These are phyloP conservation scores for Drosophila athabasca DNA, from an alignment of 1,140 invertebrate species.

Conservation along the genomic window DNA sequence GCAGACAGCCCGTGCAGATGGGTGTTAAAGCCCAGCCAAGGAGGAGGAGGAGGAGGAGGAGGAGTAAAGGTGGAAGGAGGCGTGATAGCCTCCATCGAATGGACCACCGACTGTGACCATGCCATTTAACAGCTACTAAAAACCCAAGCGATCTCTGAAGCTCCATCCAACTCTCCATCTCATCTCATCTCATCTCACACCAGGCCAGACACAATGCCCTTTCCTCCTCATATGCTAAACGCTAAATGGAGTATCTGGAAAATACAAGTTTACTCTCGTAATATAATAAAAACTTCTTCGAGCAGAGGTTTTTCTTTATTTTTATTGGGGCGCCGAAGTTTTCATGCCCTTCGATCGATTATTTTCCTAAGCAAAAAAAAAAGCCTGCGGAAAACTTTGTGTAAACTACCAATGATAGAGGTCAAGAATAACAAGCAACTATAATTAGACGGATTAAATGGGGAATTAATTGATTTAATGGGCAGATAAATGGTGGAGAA, in stretches of 20 bases:
- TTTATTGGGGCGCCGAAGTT: constrained; percentile 57
- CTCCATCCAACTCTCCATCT: not conserved
- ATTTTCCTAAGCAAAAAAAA: constrained; percentile 25
- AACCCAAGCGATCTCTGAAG: constrained; percentile 56
- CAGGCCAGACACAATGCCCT: constrained; percentile 36
- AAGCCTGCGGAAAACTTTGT: constrained; percentile 11
- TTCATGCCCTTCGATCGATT: constrained; percentile 56
- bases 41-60: constrained; percentile 28
- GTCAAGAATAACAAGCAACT: constrained; percentile 43
- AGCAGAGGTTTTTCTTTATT: not conserved
- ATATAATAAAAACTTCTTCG: constrained; percentile 42
- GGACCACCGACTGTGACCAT: constrained; percentile 69
- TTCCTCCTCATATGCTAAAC: not conserved
- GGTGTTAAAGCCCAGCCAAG: constrained; percentile 74
- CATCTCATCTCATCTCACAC: constrained; percentile 12
- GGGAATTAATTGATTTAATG: constrained; percentile 23
- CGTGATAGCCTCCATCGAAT: not conserved
- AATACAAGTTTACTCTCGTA: constrained; percentile 7
- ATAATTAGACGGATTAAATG: constrained; percentile 34
- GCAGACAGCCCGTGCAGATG: constrained; percentile 15
- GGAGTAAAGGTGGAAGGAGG: not conserved
- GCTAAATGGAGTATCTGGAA: constrained; percentile 42
- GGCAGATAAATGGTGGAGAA: constrained; percentile 5
- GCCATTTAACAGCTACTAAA: constrained; percentile 80
- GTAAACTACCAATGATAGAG: constrained; percentile 57